Conservation (phyloP, 2,113 vertebrate genomes). For the Mesitornis unicolor region DNA sequence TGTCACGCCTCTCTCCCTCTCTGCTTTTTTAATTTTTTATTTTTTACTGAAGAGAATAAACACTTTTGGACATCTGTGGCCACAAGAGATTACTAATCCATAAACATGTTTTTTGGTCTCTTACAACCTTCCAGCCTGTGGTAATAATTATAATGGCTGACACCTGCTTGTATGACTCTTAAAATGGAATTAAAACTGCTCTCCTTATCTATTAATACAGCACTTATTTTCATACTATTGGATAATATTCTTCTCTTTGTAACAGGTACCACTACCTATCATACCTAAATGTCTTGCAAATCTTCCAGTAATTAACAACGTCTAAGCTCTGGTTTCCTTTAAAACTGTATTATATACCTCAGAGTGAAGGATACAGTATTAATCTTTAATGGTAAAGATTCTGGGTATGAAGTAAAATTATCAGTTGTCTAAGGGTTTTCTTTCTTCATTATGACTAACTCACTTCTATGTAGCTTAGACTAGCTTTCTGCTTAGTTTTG, state of each 20-base stretch:
- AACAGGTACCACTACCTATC: background rate
- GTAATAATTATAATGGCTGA: constrained; percentile 61
- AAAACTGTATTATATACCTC: background rate
- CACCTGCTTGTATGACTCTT: background rate
- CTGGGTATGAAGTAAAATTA: background rate
- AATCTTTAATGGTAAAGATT: background rate
- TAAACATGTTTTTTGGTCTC: constrained; percentile 62
- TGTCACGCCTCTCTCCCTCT: background rate
- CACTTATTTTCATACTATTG: constrained; percentile 29
- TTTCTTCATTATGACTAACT: background rate
- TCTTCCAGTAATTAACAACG: constrained; percentile 47
- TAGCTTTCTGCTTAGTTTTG: background rate
- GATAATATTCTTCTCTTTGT: constrained; percentile 31
- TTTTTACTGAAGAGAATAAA: constrained; percentile 5
- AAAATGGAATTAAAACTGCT: constrained; percentile 59
- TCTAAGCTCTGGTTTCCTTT: background rate
- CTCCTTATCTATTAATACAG: constrained; percentile 53
- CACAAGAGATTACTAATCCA: constrained; percentile 64
- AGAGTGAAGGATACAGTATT: background rate
- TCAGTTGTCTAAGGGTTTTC: background rate
- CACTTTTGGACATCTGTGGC: constrained; percentile 11
- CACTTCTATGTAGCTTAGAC: background rate
- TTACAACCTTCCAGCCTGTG: constrained; percentile 42
- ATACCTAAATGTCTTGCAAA: constrained; percentile 45
- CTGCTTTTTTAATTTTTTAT: background rate